Evolutionary conservation across 30 jellyfish, hydroid and myxozoan genomes (phyloP).

Genomic region (Aurelia aurita complex sp. Pacific): DNA sequence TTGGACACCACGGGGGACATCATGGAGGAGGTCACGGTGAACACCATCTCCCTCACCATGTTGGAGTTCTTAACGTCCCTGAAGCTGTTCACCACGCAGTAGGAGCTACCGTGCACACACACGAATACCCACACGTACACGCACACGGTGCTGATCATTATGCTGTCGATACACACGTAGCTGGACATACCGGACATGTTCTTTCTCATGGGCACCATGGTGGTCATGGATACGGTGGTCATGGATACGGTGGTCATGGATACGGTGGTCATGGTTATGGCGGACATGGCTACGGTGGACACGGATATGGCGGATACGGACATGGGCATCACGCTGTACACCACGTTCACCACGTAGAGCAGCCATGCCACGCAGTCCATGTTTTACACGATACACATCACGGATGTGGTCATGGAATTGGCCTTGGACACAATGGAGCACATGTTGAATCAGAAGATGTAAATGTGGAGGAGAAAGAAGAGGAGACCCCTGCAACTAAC

Average conservation of each 20-base stretch:
- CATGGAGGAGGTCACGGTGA: conserved; percentile 39
- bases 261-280: conserved; percentile 8
- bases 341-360: conserved; percentile 15
- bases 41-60: conserved; percentile 44
- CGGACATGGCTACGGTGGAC: conserved; percentile 39
- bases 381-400: conserved; percentile 19
- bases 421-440: conserved; percentile 25
- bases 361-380: conserved; percentile 46
- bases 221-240: conserved; percentile 29
- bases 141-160: conserved; percentile 56
- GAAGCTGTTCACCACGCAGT: conserved; percentile 42
- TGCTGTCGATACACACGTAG: conserved; percentile 57
- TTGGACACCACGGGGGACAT: conserved; percentile 18
- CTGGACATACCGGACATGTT: conserved; percentile 60
- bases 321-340: conserved; percentile 8
- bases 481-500: conserved; percentile 47
- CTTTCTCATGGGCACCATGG: conserved; percentile 40
- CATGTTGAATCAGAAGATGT: conserved; percentile 7
- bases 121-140: conserved; percentile 52
- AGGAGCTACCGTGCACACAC: conserved; percentile 37
- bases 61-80: conserved; percentile 52
- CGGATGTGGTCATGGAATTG: conserved; percentile 36
- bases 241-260: neutral
- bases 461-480: conserved; percentile 36
- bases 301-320: conserved; percentile 5